Conservation (phyloP, 2,797 vertebrate species). For the Hapalemur alaotrensis region DNA sequence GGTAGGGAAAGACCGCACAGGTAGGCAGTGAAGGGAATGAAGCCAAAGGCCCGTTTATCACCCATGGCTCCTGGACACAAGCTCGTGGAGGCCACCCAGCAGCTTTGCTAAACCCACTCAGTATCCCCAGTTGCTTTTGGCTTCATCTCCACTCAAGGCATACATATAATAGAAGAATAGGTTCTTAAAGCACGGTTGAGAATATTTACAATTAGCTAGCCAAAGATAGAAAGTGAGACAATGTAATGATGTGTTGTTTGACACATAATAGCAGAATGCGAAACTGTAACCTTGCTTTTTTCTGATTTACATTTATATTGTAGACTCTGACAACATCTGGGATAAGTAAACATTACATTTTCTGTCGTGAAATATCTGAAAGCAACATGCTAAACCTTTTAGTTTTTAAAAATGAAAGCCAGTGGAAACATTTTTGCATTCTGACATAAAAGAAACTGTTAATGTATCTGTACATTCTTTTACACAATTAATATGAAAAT, state of each 20-base stretch:
- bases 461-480: conserved; percentile 57
- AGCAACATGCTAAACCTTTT: conserved; percentile 62
- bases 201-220: background rate
- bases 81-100: background rate
- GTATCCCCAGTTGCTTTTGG: background rate
- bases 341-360: conserved; percentile 77
- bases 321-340: conserved; percentile 79
- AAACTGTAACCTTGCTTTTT: conserved; percentile 11
- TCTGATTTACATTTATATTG: conserved; percentile 52
- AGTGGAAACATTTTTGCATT: conserved; percentile 75
- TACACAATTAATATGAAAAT: conserved; percentile 58
- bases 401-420: conserved; percentile 74
- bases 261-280: conserved; percentile 62
- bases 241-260: background rate
- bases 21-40: background rate
- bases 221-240: background rate
- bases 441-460: conserved; percentile 56
- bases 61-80: background rate
- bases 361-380: conserved; percentile 73
- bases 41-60: too few relatives aligned
- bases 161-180: background rate
- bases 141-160: background rate
- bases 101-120: background rate
- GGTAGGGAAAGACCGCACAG: background rate
- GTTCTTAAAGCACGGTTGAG: too few relatives aligned